Base-by-base conservation (phyloP, 2,797 vertebrate genomes). In the Prionace glauca region DNA sequence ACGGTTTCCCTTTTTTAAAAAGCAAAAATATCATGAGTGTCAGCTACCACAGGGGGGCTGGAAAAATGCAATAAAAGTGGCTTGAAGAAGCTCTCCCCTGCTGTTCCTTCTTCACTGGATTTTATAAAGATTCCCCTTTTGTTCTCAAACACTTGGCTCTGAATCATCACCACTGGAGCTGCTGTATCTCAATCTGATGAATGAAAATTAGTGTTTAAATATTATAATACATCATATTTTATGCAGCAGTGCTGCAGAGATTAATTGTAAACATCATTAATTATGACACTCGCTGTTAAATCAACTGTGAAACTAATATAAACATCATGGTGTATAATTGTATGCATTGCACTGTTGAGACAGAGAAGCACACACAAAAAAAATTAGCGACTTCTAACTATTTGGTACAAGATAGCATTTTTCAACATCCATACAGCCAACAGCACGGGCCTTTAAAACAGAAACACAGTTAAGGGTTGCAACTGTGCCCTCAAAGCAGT, bases 251-350 rank as follows among this genome's bases (percentile, higher is more conserved):
- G 12, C 93, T 95, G 93, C 71, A 74, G 93, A 95, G 93, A 95
- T 95, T 95, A 95, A 95, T 95, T 95, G 93, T 95, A 74, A 95
- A 95, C 71, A 95, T 74, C 77, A 97, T 97, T 97, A 97, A 98
- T 98, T 98, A 98, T 97, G 97, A 97, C 96, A 96, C 96, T 97
- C 97, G 97, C 97, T 98, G 97, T 97, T 97, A 97, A 81, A 96
- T 98, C 97, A 98, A 98, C 98, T 97, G n/a, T 98, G 97, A 98
- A 98, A 98, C 98, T 97, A 98, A 98, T 98, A 95, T 95, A 98
- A 98, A 98, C 98, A 98, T 97, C 97, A 98, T 96, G 97, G 97
- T 97, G 97, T 94, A 97, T 98, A 98, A 98, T 98, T 98, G 97
- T 97, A 96, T 97, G 71, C 93, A 77, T 60, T 56, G 71, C 65